Base-by-base conservation (phyloP, 2,888 invertebrate genomes). In the Apantesis nais region DNA sequence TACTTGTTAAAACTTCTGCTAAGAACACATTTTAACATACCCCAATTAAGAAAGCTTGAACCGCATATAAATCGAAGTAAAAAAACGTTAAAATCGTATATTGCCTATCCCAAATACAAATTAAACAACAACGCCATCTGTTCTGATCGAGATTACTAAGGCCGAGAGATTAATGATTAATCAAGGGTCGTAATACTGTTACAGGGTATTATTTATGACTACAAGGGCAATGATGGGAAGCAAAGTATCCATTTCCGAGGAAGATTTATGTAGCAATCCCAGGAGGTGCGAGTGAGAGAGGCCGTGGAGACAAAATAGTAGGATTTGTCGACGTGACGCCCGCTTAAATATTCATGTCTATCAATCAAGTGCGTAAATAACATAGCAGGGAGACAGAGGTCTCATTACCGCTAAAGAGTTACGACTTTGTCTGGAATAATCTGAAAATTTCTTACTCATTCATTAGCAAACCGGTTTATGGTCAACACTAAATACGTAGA, bases 331-430 rank as follows among this genome's bases (percentile, higher is more conserved):
- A 85, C 86, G 85, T 75, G 85, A 76, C 82, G 84, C 79, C 83
- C 77, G 83, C 80, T 85, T 86, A 86, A 89, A 90, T 91, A 92
- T 91, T 91, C 88, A 90, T 91, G 88, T 86, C 85, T 88, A 92
- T 92, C 92, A 91, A 92, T 92, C 93, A 91, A 87, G 83, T 80
- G 85, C 85, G 86, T 89, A 90, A 91, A 90, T 88, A 89, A 85
- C 87, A 83, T 80, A 78, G 84, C 85, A 83, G 87, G 87, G 87
- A 87, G 88, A 85, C 86, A 85, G 85, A 86, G 81, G 79, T 81
- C 85, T 86, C 86, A 86, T 85, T 88, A 88, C 88, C 87, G 77
- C 85, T 79, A 82, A 87, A 83, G 83, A 89, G 83, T 86, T 86
- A 89, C 83, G 86, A 78, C 78, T 80, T 81, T 74, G 72, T 77